These are phyloP conservation scores for Hemicentrotus pulcherrimus DNA, from an alignment of 35 echinoderm and acorn worm species.

Conservation along the genomic window DNA sequence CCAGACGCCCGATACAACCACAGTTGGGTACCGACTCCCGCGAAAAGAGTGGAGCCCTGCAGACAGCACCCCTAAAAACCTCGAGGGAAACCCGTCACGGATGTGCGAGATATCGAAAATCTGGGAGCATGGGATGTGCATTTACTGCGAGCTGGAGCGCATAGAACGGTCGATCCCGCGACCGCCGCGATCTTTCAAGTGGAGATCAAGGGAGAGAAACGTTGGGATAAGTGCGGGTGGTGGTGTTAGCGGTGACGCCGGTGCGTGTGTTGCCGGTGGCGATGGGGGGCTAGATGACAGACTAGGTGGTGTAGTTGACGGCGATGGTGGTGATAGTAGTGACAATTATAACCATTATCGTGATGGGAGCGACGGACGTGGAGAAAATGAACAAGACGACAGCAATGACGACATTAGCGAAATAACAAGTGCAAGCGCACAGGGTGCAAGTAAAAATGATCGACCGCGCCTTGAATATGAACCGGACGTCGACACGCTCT, in stretches of 20 bases:
- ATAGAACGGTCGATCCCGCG: neutral
- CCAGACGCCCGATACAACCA: neutral
- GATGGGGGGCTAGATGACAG: neutral
- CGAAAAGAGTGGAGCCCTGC: neutral
- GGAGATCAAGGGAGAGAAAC: neutral
- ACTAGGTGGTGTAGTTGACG: neutral
- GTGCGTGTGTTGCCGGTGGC: neutral
- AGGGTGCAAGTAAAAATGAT: neutral
- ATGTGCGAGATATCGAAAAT: neutral
- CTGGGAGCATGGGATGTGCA: neutral
- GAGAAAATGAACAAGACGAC: neutral
- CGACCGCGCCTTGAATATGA: neutral
- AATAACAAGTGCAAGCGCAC: neutral
- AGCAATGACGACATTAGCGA: neutral
- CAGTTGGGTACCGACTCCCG: neutral
- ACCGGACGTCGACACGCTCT: neutral
- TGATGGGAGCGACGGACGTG: neutral
- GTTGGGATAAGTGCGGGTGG: neutral
- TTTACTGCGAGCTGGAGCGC: constrained; percentile 4
- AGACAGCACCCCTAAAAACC: neutral
- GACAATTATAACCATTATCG: neutral
- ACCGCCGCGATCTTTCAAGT: neutral
- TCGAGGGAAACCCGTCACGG: neutral
- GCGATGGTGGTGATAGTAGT: neutral
- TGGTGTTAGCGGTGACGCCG: neutral